A percentile compares a stretch with the other conserved stretches of the same genome.
These are phyloP conservation scores for Drosophila incognita DNA, from an alignment of 2,888 invertebrate genomes.

Conservation along the genomic window DNA sequence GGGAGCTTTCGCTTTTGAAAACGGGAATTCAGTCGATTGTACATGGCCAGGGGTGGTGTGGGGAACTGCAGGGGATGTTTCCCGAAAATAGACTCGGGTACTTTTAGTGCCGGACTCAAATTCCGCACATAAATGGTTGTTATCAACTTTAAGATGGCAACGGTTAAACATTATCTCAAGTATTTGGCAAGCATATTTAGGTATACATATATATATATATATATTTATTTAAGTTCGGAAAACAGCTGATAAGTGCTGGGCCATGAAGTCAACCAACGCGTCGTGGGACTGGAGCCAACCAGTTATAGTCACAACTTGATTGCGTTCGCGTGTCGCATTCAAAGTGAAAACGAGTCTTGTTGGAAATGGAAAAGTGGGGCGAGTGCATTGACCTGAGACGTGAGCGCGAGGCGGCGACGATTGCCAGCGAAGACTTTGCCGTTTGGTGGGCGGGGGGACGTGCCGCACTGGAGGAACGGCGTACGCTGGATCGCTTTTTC, in stretches of 20 bases:
- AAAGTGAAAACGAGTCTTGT: neutral
- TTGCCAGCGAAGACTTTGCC: constrained; percentile 76
- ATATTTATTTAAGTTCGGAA: neutral
- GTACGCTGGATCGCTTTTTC: constrained; percentile 70
- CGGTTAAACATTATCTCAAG: too few species aligned
- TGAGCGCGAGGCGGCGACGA: constrained; percentile 68
- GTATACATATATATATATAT: neutral
- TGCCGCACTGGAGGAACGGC: constrained; percentile 55
- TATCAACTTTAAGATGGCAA: neutral
- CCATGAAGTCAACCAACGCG: neutral
- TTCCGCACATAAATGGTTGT: neutral
- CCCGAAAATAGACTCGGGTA: neutral
- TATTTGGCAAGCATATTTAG: neutral
- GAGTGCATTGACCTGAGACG: constrained; percentile 63
- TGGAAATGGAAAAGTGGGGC: neutral
- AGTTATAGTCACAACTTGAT: neutral
- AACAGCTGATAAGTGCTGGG: constrained; percentile 19
- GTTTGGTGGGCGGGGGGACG: constrained; percentile 81
- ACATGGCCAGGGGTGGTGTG: neutral
- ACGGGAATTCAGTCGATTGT: neutral
- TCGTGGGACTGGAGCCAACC: neutral
- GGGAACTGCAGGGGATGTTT: neutral
- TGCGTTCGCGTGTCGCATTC: neutral
- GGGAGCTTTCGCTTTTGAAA: neutral
- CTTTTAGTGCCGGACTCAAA: neutral